Evolutionary conservation across 2,888 invertebrate genomes (phyloP).

Genomic region (Thysanoteuthis rhombus): DNA sequence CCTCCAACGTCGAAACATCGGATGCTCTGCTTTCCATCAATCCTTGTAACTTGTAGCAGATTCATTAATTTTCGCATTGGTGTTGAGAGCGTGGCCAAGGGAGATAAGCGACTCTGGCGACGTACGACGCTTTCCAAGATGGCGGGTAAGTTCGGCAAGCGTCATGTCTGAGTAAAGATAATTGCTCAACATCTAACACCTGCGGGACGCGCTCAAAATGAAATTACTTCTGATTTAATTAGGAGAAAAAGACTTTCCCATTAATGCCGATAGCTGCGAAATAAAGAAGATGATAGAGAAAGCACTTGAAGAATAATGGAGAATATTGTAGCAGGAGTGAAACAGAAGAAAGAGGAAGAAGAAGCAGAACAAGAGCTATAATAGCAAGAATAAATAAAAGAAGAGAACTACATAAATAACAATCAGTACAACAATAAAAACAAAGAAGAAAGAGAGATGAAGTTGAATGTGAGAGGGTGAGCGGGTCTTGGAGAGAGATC

Average conservation of each 20-base stretch:
- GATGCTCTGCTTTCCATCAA: neutral
- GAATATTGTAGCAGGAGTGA: neutral
- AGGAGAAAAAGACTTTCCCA: neutral
- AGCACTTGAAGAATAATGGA: no score
- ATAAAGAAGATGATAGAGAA: neutral
- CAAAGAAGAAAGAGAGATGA: no score
- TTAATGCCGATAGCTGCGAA: neutral
- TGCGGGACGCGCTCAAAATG: slow-evolving; percentile 12
- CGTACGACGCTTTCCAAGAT: neutral
- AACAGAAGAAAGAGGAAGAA: neutral
- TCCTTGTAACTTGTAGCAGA: neutral
- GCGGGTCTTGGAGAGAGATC: neutral
- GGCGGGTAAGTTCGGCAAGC: neutral
- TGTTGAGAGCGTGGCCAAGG: neutral
- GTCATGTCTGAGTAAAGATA: neutral
- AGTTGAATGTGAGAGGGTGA: no score
- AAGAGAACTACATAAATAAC: no score
- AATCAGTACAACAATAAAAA: no score
- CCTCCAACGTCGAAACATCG: neutral
- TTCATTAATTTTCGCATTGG: neutral
- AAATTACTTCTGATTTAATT: neutral
- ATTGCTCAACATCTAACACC: neutral
- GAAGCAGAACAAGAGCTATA: no score
- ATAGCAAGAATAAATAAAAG: no score
- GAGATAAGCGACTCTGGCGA: neutral